Conservation (phyloP, 35 echinoderm and acorn worm species). For the Holothuria glaberrima region DNA sequence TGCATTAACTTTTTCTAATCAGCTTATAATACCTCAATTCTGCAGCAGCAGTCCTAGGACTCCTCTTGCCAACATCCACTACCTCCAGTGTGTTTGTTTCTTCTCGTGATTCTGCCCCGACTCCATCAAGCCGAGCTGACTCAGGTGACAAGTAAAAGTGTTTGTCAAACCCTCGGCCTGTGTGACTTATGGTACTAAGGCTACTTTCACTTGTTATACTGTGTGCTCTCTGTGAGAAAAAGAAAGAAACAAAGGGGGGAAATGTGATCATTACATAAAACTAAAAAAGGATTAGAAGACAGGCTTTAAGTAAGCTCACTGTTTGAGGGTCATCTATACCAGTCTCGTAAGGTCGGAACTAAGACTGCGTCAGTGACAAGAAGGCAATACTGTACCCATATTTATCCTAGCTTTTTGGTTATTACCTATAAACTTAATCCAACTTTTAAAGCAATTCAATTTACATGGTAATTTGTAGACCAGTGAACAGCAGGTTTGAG, state of each 20-base stretch:
- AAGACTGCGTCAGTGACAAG: no score
- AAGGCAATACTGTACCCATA: no score
- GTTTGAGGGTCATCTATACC: no score
- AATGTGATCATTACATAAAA: no score
- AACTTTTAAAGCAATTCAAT: no score
- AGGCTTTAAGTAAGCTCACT: not conserved
- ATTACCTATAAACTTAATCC: no score
- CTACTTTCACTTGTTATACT: constrained; percentile 39
- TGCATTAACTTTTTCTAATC: not conserved
- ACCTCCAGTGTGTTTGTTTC: not conserved
- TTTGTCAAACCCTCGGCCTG: not conserved
- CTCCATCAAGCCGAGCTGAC: constrained; percentile 18
- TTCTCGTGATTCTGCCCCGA: not conserved
- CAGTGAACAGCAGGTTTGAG: no score
- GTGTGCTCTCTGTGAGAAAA: not conserved
- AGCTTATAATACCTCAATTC: constrained; percentile 24
- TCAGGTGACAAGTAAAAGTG: constrained; percentile 33
- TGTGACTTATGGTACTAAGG: constrained; percentile 51
- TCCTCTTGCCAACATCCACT: constrained; percentile 17
- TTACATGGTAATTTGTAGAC: no score
- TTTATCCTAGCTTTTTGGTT: no score
- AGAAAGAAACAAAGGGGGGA: not conserved
- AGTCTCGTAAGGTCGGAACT: no score
- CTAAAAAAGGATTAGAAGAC: not conserved
- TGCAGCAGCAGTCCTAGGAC: constrained; percentile 51